A percentile compares a stretch with the other conserved stretches of the same genome.
phyloP scores from a whole-genome alignment of 2,888 invertebrate species.

The Drosophila meridionalis region DNA sequence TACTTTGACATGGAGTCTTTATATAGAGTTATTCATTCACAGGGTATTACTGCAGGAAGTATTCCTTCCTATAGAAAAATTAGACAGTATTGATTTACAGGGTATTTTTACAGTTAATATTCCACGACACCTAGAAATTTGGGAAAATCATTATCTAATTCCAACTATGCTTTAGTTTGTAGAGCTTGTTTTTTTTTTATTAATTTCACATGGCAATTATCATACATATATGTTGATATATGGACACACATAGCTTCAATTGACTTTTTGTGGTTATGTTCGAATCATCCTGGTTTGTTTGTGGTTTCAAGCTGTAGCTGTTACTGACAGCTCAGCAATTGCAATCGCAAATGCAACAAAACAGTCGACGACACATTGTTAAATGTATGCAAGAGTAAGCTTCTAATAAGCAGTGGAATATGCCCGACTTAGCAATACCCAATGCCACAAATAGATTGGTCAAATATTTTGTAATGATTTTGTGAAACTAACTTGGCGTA shows the following conservation, averaged over 20 bases:
- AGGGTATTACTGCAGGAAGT: neutral
- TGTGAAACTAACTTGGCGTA: neutral
- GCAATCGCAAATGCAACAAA: constrained; percentile 39
- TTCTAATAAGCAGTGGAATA: too few species aligned
- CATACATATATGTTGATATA: neutral
- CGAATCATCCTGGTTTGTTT: constrained; percentile 2
- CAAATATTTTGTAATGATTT: neutral
- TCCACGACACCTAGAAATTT: too few species aligned
- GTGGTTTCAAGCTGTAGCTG: constrained; percentile 23
- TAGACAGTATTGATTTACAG: neutral
- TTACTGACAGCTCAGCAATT: constrained; percentile 40
- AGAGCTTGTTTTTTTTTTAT: neutral
- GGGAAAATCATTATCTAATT: too few species aligned
- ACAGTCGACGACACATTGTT: constrained; percentile 5
- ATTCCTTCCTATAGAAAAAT: too few species aligned
- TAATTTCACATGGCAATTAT: neutral
- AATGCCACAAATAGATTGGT: neutral
- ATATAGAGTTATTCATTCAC: neutral
- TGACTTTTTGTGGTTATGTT: neutral
- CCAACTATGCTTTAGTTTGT: too few species aligned
- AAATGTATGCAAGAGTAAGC: constrained; percentile 4
- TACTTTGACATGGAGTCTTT: neutral
- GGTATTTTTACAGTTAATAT: neutral
- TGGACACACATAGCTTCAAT: neutral
- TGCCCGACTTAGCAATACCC: neutral